Conservation (phyloP, 2,888 invertebrate species). For the Cephonodes hylas region DNA sequence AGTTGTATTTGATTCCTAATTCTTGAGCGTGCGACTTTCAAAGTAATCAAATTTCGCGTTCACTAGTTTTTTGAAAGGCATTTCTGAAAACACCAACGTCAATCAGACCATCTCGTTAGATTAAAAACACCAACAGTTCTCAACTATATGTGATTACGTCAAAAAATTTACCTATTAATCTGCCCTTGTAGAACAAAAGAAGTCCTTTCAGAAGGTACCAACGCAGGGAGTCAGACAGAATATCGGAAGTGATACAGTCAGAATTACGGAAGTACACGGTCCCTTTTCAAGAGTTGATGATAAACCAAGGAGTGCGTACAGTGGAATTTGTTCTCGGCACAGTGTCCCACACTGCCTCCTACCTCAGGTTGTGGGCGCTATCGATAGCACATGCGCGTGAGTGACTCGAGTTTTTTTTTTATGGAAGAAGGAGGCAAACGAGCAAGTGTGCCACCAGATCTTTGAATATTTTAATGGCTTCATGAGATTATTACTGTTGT, state of each 20-base stretch:
- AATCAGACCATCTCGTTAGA: too few species aligned
- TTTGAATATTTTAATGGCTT: neutral
- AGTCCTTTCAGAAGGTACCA: conserved; percentile 31
- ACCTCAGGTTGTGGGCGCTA: conserved; percentile 93
- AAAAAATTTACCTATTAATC: too few species aligned
- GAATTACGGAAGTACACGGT: conserved; percentile 32
- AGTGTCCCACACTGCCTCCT: conserved; percentile 94
- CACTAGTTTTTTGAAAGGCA: too few species aligned
- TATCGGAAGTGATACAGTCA: conserved; percentile 22
- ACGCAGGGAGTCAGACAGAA: conserved; percentile 25
- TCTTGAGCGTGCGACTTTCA: too few species aligned
- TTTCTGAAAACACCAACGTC: too few species aligned
- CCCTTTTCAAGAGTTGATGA: conserved; percentile 86
- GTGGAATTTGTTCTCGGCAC: conserved; percentile 94
- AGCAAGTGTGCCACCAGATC: too few species aligned
- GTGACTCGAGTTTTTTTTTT: too few species aligned
- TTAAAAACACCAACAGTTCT: neutral
- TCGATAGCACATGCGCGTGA: conserved; percentile 93
- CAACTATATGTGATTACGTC: too few species aligned
- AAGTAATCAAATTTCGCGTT: too few species aligned
- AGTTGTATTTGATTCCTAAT: too few species aligned
- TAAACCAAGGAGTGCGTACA: conserved; percentile 92
- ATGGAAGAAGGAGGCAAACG: too few species aligned
- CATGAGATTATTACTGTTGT: neutral
- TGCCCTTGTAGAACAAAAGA: conserved; percentile 33